Evolutionary conservation across 2,797 vertebrate genomes (phyloP), one percentile per base, ranked within the genome.

Genomic region (Sebastes diaconus): DNA sequence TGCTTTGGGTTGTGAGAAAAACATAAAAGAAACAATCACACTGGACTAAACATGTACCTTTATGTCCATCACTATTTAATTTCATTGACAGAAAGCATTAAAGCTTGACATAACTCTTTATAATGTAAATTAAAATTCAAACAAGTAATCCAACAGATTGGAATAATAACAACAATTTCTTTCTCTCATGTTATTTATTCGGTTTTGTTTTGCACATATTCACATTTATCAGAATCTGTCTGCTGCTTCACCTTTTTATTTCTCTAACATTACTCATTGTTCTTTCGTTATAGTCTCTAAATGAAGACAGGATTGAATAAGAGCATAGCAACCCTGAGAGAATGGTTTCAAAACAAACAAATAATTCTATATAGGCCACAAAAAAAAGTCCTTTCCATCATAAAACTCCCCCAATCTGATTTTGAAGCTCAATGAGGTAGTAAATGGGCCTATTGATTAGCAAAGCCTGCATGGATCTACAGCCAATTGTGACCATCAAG

Each of bases 391-490:
- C 4, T 50, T 58, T 42, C 9, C 22, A 57, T 82, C 5, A 75
- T 66, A 70, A 4, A 20, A 46, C 55, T n/a, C 13, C n/a, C 27
- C 9, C n/a, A n/a, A 75, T 68, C 59, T 75, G 22, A 64, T 61
- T 80, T 54, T 75, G 39, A 76, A 68, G 59, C 46, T 83, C 59
- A 77, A 4, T 66, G 66, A 73, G 67, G 46, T 4, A 55, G 24
- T 24, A 78, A 86, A 84, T 65, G 68, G 75, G 25, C n/a, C 10
- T 64, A 87, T 89, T 88, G 88, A 89, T 87, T 79, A 1, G 29
- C 1, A n/a, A 84, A 32, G 66, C 54, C 67, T 29, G n/a, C 25
- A 60, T 73, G 29, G 77, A 78, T 84, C 73, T 57, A 57, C 54
- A 63, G 52, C 55, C 72, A 75, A 22, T 80, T 72, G 29, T 67